phyloP scores from a whole-genome alignment of 1,140 invertebrate species.

The Zaprionus davidi region DNA sequence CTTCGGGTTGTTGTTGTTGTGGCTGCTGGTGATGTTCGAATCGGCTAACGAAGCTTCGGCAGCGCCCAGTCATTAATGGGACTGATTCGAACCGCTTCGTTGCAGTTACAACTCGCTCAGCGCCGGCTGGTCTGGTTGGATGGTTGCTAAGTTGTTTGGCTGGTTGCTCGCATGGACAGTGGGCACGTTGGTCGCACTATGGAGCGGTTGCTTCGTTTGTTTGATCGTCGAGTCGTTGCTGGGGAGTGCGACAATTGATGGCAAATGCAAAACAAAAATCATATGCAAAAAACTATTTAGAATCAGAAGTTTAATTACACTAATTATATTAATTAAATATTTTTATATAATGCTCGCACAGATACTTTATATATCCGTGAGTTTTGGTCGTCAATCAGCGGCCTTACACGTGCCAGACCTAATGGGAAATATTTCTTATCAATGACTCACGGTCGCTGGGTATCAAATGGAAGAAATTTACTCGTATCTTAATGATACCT shows the following conservation, averaged over 20 bases:
- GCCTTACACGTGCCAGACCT: conserved; percentile 4
- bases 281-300: conserved; percentile 36
- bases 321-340: conserved; percentile 61
- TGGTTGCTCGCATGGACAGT: conserved; percentile 5
- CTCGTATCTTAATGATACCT: neutral
- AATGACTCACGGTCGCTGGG: neutral
- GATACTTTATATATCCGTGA: neutral
- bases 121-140: conserved; percentile 53
- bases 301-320: conserved; percentile 57
- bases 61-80: conserved; percentile 41
- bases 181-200: neutral
- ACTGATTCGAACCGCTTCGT: conserved; percentile 60
- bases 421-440: neutral
- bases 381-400: neutral
- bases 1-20: neutral
- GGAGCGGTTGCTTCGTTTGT: neutral
- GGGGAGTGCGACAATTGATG: conserved; percentile 54
- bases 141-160: conserved; percentile 9
- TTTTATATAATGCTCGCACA: conserved; percentile 7
- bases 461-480: neutral
- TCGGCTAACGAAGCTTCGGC: conserved; percentile 43
- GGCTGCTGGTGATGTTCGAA: neutral
- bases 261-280: conserved; percentile 12
- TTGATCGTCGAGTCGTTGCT: neutral
- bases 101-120: conserved; percentile 63